These are phyloP conservation scores for Bombyx mandarina DNA, from an alignment of 1,140 invertebrate species.

Conservation along the genomic window DNA sequence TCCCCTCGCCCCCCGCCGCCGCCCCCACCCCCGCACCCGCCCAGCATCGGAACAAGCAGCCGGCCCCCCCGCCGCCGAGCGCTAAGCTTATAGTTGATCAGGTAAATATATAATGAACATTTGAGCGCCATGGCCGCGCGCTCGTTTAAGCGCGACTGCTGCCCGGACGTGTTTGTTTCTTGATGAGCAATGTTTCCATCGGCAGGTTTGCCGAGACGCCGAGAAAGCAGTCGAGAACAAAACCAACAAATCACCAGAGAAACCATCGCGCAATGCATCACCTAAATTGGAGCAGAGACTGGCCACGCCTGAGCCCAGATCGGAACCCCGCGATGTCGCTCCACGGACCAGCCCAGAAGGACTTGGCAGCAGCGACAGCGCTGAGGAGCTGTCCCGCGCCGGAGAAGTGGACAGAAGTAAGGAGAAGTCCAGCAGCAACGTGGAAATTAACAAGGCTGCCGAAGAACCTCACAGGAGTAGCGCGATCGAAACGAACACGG, in stretches of 20 bases:
- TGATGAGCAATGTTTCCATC: not conserved
- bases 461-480: no score
- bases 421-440: no score
- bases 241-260: slow-evolving; percentile 26
- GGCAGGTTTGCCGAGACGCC: slow-evolving; percentile 33
- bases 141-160: no score
- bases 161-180: no score
- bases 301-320: slow-evolving; percentile 7
- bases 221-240: slow-evolving; percentile 52
- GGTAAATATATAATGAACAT: slow-evolving; percentile 17
- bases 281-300: slow-evolving; percentile 27
- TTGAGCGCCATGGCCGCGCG: no score
- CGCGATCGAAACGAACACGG: slow-evolving; percentile 3
- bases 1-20: slow-evolving; percentile 63
- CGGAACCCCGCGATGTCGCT: not conserved
- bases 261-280: slow-evolving; percentile 26
- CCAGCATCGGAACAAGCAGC: slow-evolving; percentile 49
- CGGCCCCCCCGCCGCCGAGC: slow-evolving; percentile 52
- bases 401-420: no score
- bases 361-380: no score
- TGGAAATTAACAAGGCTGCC: no score
- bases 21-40: slow-evolving; percentile 13
- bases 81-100: slow-evolving; percentile 47
- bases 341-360: no score
- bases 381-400: no score